Evolutionary conservation across 1,140 invertebrate species (phyloP).

Genomic region (Pararge aegeria): DNA sequence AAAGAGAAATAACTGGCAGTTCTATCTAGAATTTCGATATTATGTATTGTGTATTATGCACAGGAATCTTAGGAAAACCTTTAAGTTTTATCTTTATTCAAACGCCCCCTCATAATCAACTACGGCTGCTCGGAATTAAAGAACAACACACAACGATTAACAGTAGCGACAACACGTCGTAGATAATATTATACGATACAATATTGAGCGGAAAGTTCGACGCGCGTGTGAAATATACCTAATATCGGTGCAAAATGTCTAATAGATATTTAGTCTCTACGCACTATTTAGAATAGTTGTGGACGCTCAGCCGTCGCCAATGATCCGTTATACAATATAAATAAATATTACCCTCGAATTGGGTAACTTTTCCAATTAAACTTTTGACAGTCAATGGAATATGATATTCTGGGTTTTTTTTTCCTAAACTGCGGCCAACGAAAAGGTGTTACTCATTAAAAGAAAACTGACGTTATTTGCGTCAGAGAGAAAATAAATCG

Average conservation of each 20-base stretch:
- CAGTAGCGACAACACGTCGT: conserved; percentile 11
- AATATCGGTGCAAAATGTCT: conserved; percentile 76
- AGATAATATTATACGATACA: conserved; percentile 4
- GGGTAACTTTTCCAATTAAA: background rate
- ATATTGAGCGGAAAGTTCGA: conserved; percentile 34
- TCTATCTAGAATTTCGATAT: too few relatives aligned
- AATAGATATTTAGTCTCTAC: conserved; percentile 60
- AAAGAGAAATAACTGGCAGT: too few relatives aligned
- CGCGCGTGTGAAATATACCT: conserved; percentile 50
- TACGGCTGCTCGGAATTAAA: background rate
- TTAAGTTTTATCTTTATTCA: too few relatives aligned
- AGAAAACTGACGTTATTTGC: too few relatives aligned
- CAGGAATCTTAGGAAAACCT: too few relatives aligned
- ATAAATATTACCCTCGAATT: conserved; percentile 32
- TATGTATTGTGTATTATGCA: too few relatives aligned
- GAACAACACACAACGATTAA: conserved; percentile 39
- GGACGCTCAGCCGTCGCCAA: conserved; percentile 49
- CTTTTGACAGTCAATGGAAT: too few relatives aligned
- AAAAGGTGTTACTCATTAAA: too few relatives aligned
- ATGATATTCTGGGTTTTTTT: too few relatives aligned
- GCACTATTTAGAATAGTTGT: conserved; percentile 71
- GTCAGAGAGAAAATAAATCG: too few relatives aligned
- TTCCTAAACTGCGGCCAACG: too few relatives aligned
- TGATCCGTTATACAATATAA: conserved; percentile 38
- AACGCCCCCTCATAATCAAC: too few relatives aligned